A percentile compares a stretch with the other conserved stretches of the same genome.
Evolutionary conservation across 1,140 invertebrate species (phyloP).

Genomic region (Camponotus vicinus): DNA sequence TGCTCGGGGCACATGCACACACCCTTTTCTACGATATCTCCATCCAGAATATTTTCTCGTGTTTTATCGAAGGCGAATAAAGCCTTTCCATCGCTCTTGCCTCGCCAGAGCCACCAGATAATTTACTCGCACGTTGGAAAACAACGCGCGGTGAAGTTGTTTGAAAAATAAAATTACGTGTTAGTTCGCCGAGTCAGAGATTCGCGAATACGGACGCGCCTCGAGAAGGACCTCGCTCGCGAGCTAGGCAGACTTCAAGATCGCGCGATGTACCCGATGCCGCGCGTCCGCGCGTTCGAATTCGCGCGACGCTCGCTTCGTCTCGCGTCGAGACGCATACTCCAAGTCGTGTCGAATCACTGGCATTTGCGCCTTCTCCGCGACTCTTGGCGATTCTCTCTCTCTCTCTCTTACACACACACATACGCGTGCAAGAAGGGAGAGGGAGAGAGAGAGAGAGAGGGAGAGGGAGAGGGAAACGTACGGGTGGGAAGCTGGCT

Average conservation of each 20-base stretch:
- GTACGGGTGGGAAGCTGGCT: conserved; percentile 77
- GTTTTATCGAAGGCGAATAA: not conserved
- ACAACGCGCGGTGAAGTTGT: not conserved
- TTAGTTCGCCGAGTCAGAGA: not conserved
- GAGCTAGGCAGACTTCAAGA: not conserved
- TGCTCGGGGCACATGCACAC: not conserved
- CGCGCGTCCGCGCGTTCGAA: conserved; percentile 50
- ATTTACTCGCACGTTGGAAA: not conserved
- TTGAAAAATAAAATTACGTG: not conserved
- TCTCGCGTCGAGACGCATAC: conserved; percentile 63
- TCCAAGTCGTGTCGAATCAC: conserved; percentile 76
- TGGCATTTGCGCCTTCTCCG: conserved; percentile 74
- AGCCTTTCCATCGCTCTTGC: conserved; percentile 1
- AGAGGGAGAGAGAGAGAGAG: conserved; percentile 7
- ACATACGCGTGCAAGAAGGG: conserved; percentile 33
- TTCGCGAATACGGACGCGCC: no score
- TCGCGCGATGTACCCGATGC: conserved; percentile 13
- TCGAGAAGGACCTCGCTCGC: not conserved
- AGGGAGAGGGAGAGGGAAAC: conserved; percentile 44
- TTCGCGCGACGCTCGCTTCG: conserved; percentile 42
- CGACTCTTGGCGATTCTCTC: conserved; percentile 46
- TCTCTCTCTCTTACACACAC: no score
- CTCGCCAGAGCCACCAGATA: not conserved
- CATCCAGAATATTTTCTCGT: not conserved
- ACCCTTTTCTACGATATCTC: not conserved